phyloP scores from a whole-genome alignment of 2,797 vertebrate species.

The Sebastes matsubarae region DNA sequence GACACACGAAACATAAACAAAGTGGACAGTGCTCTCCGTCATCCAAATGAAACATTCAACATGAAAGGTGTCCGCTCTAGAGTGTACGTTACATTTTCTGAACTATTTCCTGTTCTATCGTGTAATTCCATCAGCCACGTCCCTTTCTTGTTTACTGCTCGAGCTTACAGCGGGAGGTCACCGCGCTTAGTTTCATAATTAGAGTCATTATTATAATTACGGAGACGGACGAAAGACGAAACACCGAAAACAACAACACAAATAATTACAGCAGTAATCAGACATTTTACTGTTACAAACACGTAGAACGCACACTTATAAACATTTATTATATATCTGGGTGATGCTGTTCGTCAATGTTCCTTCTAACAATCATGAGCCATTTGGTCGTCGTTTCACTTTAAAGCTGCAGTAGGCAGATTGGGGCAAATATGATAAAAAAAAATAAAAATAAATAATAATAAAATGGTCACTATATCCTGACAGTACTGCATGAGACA shows the following conservation, averaged over 20 bases:
- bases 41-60: slow-evolving; percentile 29
- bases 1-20: slow-evolving; percentile 51
- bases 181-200: slow-evolving; percentile 47
- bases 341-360: slow-evolving; percentile 25
- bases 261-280: slow-evolving; percentile 59
- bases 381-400: slow-evolving; percentile 31
- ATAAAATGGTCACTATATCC: too few species aligned
- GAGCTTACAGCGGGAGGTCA: slow-evolving; percentile 28
- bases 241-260: slow-evolving; percentile 68
- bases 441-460: too few species aligned
- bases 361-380: slow-evolving; percentile 54
- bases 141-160: slow-evolving; percentile 15
- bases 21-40: slow-evolving; percentile 22
- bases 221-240: slow-evolving; percentile 58
- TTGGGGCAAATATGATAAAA: too few species aligned
- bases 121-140: slow-evolving; percentile 25
- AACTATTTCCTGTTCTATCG: slow-evolving; percentile 16
- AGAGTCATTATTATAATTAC: slow-evolving; percentile 56
- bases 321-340: slow-evolving; percentile 69
- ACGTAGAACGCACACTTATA: slow-evolving; percentile 56
- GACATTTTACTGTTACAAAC: slow-evolving; percentile 64
- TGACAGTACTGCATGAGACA: too few species aligned
- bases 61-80: slow-evolving; percentile 14
- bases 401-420: background rate
- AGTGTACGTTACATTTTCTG: slow-evolving; percentile 24